A percentile compares a stretch with the other conserved stretches of the same genome.
Evolutionary conservation across 1,140 invertebrate species (phyloP).

Genomic region (Cylas formicarius): DNA sequence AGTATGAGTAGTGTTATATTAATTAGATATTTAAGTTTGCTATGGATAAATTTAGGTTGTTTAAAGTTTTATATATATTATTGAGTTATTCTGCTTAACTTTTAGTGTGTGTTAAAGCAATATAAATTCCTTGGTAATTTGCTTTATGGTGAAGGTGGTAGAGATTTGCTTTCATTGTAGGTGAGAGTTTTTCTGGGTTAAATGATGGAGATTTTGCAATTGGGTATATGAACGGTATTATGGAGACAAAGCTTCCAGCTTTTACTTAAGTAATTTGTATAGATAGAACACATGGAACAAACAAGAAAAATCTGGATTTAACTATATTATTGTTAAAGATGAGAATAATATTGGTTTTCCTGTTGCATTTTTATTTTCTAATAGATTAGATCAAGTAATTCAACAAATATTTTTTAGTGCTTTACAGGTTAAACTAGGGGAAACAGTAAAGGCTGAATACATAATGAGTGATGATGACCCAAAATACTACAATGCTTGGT

Average conservation of each 20-base stretch:
- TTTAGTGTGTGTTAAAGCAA: no score
- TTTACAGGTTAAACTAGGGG: slow-evolving; percentile 3
- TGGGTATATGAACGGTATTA: slow-evolving; percentile 15
- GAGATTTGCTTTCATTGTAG: no score
- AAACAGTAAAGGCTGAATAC: slow-evolving; percentile 10
- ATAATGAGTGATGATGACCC: slow-evolving; percentile 16
- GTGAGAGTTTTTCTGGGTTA: slow-evolving; percentile 11
- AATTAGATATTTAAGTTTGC: no score
- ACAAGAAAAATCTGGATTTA: slow-evolving; percentile 13
- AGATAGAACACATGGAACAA: slow-evolving; percentile 21
- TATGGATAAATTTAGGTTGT: no score
- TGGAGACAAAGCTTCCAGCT: slow-evolving; percentile 14
- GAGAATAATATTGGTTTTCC: slow-evolving; percentile 15
- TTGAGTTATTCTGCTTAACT: no score
- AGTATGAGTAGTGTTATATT: no score
- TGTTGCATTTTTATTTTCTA: slow-evolving; percentile 18
- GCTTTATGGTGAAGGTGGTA: no score
- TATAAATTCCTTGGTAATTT: no score
- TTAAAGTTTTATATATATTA: no score
- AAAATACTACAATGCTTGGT: slow-evolving; percentile 25
- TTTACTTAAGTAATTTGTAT: slow-evolving; percentile 17
- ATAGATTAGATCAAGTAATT: slow-evolving; percentile 17
- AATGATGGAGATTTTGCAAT: slow-evolving; percentile 17
- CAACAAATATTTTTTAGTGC: slow-evolving; percentile 18
- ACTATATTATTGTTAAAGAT: slow-evolving; percentile 16